Evolutionary conservation across 2,113 vertebrate species (phyloP).

Genomic region (Macrotus californicus): DNA sequence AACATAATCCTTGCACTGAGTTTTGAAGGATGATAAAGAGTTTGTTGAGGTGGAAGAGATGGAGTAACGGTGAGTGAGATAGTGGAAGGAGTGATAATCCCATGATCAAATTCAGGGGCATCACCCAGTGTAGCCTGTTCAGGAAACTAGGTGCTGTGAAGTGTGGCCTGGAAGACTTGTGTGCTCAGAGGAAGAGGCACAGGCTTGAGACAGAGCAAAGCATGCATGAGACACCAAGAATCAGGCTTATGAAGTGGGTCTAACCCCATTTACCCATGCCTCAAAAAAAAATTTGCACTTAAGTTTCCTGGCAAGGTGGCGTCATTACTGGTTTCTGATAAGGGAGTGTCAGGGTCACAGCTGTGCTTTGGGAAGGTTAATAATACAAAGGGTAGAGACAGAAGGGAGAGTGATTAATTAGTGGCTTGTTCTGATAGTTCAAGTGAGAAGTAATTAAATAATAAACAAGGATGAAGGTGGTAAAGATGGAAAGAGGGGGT

Average conservation of each 20-base stretch:
- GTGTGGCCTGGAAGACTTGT: rapidly evolving
- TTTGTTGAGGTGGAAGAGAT: not conserved
- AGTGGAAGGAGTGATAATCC: not conserved
- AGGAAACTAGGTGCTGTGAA: not conserved
- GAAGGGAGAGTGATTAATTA: not conserved
- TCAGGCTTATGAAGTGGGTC: not conserved
- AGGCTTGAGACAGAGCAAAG: not conserved
- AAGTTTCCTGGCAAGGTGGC: not conserved
- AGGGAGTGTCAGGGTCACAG: not conserved
- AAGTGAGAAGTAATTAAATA: not conserved
- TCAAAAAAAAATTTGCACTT: not conserved
- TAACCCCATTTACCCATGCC: not conserved
- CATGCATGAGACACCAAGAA: rapidly evolving
- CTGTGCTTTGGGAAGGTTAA: not conserved
- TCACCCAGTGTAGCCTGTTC: too few relatives aligned
- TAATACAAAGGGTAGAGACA: not conserved
- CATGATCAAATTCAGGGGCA: not conserved
- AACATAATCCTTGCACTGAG: not conserved
- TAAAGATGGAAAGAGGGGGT: not conserved
- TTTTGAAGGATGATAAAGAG: not conserved
- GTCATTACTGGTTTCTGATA: not conserved
- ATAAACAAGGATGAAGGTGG: not conserved
- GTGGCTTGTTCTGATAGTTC: not conserved
- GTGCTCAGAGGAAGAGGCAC: not conserved
- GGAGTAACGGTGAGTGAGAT: too few relatives aligned